These are phyloP conservation scores for Aplochiton taeniatus DNA, from an alignment of 2,797 vertebrate genomes.

Conservation along the genomic window DNA sequence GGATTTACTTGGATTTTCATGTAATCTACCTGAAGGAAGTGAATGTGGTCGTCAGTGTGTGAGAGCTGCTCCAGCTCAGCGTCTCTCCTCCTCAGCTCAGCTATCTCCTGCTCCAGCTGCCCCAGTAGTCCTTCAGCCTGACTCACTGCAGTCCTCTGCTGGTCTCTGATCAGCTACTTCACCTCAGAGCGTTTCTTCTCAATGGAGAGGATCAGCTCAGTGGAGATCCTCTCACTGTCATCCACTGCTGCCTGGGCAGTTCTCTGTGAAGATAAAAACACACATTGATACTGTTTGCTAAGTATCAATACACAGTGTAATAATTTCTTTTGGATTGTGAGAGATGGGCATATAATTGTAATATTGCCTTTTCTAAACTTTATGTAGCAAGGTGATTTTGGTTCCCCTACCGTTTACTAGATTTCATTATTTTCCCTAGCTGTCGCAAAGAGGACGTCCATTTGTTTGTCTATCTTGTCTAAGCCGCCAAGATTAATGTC, in stretches of 20 bases:
- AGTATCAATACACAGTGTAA: no score
- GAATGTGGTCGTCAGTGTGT: constrained; percentile 18
- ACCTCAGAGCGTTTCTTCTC: no score
- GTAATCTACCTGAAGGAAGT: constrained; percentile 18
- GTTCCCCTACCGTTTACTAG: no score
- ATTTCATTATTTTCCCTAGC: no score
- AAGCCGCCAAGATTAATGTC: no score
- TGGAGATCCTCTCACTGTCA: constrained; percentile 38
- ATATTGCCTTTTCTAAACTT: no score
- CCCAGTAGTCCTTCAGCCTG: constrained; percentile 13
- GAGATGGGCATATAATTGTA: no score
- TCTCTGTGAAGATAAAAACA: constrained; percentile 18
- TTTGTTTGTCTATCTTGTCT: no score
- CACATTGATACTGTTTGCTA: neutral
- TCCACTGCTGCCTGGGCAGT: constrained; percentile 30
- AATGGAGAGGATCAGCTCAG: constrained; percentile 41
- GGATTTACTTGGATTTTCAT: no score
- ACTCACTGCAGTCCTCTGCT: constrained; percentile 31
- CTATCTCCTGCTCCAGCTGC: constrained; percentile 39
- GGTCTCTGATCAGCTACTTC: constrained; percentile 42
- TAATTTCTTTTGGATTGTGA: no score
- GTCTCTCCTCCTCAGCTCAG: constrained; percentile 36
- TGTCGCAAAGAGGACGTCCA: no score
- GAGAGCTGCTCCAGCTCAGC: constrained; percentile 41
- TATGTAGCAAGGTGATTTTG: no score